Evolutionary conservation across 2,113 vertebrate genomes (phyloP).

Genomic region (Helogale parvula): DNA sequence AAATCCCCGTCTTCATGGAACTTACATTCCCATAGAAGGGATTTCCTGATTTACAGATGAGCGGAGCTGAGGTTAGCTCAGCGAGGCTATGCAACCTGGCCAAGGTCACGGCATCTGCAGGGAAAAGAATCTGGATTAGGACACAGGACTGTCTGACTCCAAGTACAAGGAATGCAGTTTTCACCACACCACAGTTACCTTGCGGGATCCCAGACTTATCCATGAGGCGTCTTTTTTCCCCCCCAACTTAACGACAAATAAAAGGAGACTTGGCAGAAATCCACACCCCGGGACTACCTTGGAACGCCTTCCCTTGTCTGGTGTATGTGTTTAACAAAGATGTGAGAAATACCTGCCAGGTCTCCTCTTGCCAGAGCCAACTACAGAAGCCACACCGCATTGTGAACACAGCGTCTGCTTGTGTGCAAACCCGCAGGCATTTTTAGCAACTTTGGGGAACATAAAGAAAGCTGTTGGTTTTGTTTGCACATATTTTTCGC

Average conservation of each 20-base stretch:
- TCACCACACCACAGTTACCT: neutral
- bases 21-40: neutral
- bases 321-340: slow-evolving; percentile 67
- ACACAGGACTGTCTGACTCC: neutral
- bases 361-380: slow-evolving; percentile 73
- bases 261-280: slow-evolving; percentile 72
- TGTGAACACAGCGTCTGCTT: slow-evolving; percentile 82
- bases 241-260: slow-evolving; percentile 30
- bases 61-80: neutral
- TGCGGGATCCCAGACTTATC: neutral
- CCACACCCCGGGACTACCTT: slow-evolving; percentile 41
- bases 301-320: slow-evolving; percentile 63
- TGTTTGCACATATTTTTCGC: slow-evolving; percentile 85
- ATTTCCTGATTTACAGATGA: neutral
- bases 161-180: neutral
- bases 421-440: slow-evolving; percentile 85
- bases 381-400: slow-evolving; percentile 81
- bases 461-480: slow-evolving; percentile 85
- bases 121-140: neutral
- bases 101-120: neutral
- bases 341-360: slow-evolving; percentile 78
- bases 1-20: rapidly evolving
- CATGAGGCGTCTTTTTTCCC: neutral
- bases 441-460: slow-evolving; percentile 85
- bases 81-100: neutral